Evolutionary conservation across 2,888 invertebrate species (phyloP), one percentile per base, ranked within the genome.

Genomic region (Melinopterus prodromus): DNA sequence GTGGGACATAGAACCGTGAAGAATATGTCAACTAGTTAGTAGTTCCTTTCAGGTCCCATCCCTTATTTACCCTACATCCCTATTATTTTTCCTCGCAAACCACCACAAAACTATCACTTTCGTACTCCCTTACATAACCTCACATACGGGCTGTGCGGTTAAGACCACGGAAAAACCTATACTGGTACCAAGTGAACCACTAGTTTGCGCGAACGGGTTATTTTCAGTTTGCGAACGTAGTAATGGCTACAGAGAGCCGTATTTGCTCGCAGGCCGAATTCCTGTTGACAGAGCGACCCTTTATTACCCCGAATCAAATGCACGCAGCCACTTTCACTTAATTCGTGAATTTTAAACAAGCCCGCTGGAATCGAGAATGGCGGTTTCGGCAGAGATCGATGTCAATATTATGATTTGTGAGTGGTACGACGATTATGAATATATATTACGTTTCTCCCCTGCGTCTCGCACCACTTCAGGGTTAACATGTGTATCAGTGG

Each of bases 291-390:
- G 53, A 53, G 53, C 26, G 26, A 26, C 53, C 53, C 53, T 53
- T 53, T 53, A 53, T 53, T 53, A 53, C 2, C 53, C 53, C 53
- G 53, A 53, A 53, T 53, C 53, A 53, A 53, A 53, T 53, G 53
- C 53, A 53, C 53, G 53, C 53, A 53, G 53, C 53, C 53, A 53
- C 53, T 53, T 53, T 53, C 53, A 53, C 53, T 53, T 53, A 53
- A 53, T 53, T 53, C 53, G 53, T 53, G 53, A 53, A 53, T 53
- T 53, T 53, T 53, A 53, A 53, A 53, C 53, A 53, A 53, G 53
- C 53, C 1, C 12, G 53, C 26, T 4, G 12, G 9, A 53, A 53
- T 53, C 5, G 53, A 53, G 53, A 12, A 53, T 53, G 53, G 9
- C 12, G 9, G 9, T 53, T 12, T 53, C 53, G 12, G 53, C 5